Evolutionary conservation across 1,140 invertebrate species (phyloP).

Genomic region (Radopholus similis): DNA sequence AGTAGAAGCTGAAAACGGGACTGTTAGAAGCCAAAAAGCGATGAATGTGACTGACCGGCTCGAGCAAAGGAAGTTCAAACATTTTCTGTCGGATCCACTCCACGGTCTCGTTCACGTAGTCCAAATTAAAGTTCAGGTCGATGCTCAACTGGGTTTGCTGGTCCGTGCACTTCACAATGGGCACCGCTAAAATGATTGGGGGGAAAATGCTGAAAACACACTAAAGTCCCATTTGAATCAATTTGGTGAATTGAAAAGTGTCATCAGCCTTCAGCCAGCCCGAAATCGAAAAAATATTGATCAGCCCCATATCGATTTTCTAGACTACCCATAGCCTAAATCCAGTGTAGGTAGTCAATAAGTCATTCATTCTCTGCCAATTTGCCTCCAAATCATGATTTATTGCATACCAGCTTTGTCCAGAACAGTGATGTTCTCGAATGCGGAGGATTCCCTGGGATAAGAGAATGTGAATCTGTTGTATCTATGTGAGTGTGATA

Average conservation of each 20-base stretch:
- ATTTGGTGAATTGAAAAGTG: neutral
- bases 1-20: too few relatives aligned
- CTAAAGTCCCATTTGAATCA: too few relatives aligned
- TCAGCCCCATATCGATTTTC: neutral
- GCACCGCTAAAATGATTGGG: conserved; percentile 20
- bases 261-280: neutral
- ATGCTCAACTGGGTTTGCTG: conserved; percentile 31
- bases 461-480: neutral
- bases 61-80: neutral
- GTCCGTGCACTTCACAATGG: conserved; percentile 32
- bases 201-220: neutral
- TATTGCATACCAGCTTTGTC: conserved; percentile 16
- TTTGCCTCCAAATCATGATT: neutral
- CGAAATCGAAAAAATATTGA: neutral
- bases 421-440: conserved; percentile 18
- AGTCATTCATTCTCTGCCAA: neutral
- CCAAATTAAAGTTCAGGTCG: conserved; percentile 38
- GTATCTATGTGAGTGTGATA: neutral
- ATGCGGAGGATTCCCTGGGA: conserved; percentile 10
- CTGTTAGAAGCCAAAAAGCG: too few relatives aligned
- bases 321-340: neutral
- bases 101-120: neutral
- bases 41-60: too few relatives aligned
- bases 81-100: conserved; percentile 30
- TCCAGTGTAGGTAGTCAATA: neutral